Base-by-base conservation (phyloP, 2,113 vertebrate genomes). In the Dicentrarchus labrax region DNA sequence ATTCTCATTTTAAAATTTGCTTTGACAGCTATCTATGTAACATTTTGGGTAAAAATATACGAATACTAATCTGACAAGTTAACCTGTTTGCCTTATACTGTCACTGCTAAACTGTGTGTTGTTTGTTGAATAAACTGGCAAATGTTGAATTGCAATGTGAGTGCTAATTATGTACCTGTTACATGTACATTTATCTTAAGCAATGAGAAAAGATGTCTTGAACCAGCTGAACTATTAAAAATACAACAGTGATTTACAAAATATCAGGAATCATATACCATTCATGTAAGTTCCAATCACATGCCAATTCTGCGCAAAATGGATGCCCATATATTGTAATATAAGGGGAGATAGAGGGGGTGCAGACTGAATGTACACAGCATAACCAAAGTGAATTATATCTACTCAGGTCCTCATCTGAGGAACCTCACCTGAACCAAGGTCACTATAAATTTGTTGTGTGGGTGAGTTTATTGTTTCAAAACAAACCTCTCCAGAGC, bases 401-500 rank as follows among this genome's bases (percentile, higher is more conserved):
- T 80, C 39, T 59, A 13, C 24, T 62, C 53, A 62, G 47, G 38
- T 39, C 62, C 45, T 45, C 4, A 11, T 59, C 22, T 73, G 10
- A 61, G 60, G 38, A 22, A n/a, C 72, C 47, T 56, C 67, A 76
- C 38, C 47, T 68, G 47, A 69, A 50, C 65, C 21, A 72, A 69
- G 16, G 2, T 82, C 24, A 22, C 60, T 50, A 30, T 61, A 24
- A 75, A 59, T n/a, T 30, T 53, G 22, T 16, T 15, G 11, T 51
- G 36, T 6, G 2, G 30, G 53, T 45, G 13, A 22, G 12, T 48
- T 72, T 24, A 72, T 70, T 24, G 59, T 53, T 66, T 64, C n/a
- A 62, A 70, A 78, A 68, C 8, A 71, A 22, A 73, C 62, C 53
- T 84, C 68, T 77, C n/a, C 19, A 43, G 11, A 24, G 50, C 22